Evolutionary conservation across 1,140 invertebrate species (phyloP).

Genomic region (Teleogryllus occipitalis): DNA sequence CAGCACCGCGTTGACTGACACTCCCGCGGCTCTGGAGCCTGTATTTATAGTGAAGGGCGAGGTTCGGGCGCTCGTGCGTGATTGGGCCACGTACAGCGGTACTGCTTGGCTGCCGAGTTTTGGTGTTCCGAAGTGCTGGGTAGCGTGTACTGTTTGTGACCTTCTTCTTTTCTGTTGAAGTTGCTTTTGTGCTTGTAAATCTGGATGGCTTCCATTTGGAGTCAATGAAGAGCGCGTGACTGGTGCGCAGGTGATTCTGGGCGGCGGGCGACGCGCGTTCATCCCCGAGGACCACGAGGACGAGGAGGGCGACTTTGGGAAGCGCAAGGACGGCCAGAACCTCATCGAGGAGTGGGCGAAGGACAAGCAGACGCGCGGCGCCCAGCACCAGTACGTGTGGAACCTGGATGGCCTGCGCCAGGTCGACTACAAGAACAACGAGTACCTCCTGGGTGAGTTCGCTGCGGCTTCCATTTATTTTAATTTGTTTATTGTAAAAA

Average conservation of each 20-base stretch:
- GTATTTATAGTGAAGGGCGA: no score
- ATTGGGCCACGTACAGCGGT: no score
- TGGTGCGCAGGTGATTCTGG: constrained; percentile 31
- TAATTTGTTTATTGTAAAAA: not conserved
- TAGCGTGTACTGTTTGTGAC: no score
- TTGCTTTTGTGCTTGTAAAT: no score
- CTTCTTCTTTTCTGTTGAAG: no score
- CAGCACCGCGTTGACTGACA: no score
- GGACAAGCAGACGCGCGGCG: constrained; percentile 25
- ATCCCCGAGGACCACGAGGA: constrained; percentile 27
- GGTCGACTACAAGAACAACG: constrained; percentile 40
- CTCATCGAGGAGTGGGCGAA: constrained; percentile 33
- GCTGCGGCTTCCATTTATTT: not conserved
- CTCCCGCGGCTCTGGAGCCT: no score
- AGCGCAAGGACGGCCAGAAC: constrained; percentile 33
- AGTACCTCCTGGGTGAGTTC: constrained; percentile 40
- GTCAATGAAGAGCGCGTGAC: not conserved
- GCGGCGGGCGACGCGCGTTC: constrained; percentile 37
- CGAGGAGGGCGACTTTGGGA: constrained; percentile 27
- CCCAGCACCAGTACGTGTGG: constrained; percentile 33
- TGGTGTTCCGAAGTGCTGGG: no score
- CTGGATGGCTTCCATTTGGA: no score
- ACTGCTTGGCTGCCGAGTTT: no score
- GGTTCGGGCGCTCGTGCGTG: no score
- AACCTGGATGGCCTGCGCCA: constrained; percentile 41